These are phyloP conservation scores for Arnoldichthys spilopterus DNA, from an alignment of 2,797 vertebrate genomes.

Conservation along the genomic window DNA sequence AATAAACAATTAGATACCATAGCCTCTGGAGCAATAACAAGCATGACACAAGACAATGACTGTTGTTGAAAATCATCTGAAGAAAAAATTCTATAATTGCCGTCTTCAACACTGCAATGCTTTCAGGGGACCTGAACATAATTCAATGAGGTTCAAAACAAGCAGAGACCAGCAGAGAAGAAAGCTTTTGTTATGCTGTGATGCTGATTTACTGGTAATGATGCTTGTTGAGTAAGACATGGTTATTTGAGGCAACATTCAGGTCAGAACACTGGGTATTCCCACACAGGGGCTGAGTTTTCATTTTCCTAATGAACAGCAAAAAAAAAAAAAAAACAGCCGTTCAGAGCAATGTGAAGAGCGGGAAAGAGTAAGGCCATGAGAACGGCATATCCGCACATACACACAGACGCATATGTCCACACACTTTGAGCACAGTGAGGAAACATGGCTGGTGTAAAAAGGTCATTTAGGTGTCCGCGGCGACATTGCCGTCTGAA, in stretches of 20 bases:
- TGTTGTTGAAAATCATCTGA: conserved; percentile 5
- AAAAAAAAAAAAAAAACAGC: conserved; percentile 19
- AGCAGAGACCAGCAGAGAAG: background rate
- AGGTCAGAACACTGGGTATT: conserved; percentile 18
- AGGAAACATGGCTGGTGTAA: conserved; percentile 32
- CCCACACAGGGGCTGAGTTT: background rate
- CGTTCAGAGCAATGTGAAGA: background rate
- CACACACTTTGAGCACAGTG: background rate
- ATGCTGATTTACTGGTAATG: conserved; percentile 25
- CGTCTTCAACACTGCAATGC: background rate
- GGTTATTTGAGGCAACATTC: conserved; percentile 18
- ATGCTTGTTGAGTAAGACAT: conserved; percentile 13
- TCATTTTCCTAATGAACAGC: conserved; percentile 8
- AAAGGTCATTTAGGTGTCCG: conserved; percentile 37
- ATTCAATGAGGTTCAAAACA: conserved; percentile 1
- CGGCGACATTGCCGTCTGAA: conserved; percentile 50
- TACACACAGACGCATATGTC: conserved; percentile 14
- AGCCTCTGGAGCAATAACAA: background rate
- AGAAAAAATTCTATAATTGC: conserved; percentile 13
- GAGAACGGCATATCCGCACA: conserved; percentile 19
- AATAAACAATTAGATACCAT: conserved; percentile 24
- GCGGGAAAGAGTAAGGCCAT: conserved; percentile 7
- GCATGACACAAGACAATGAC: background rate
- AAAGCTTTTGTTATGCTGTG: conserved; percentile 14
- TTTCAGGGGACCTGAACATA: background rate